phyloP scores from a whole-genome alignment of 2,797 vertebrate genomes.

The Thalassophryne amazonica region DNA sequence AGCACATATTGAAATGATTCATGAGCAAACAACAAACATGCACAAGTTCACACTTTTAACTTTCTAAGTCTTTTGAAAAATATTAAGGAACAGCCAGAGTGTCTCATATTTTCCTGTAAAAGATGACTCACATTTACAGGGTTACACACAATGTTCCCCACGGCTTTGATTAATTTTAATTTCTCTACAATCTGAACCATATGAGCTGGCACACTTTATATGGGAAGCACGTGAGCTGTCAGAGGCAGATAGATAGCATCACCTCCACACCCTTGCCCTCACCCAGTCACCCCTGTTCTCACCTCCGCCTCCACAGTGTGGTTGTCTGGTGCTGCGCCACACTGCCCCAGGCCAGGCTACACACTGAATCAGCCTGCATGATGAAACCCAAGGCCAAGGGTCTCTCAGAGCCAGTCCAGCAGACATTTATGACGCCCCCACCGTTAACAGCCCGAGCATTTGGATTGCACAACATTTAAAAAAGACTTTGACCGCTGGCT shows the following conservation, averaged over 20 bases:
- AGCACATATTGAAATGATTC: too few species aligned
- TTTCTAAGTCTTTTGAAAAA: neutral
- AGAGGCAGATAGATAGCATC: conserved; percentile 81
- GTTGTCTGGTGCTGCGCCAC: conserved; percentile 64
- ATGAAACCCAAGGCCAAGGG: conserved; percentile 82
- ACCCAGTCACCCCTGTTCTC: conserved; percentile 36
- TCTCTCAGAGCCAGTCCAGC: conserved; percentile 71
- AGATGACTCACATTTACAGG: conserved; percentile 9
- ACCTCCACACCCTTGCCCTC: conserved; percentile 41
- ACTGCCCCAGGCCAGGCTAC: conserved; percentile 80
- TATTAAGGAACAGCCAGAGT: neutral
- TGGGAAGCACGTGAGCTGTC: conserved; percentile 82
- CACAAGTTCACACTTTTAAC: neutral
- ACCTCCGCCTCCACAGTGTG: conserved; percentile 85
- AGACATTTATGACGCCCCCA: conserved; percentile 58
- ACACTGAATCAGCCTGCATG: conserved; percentile 82
- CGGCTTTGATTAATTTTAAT: conserved; percentile 9
- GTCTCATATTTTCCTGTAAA: conserved; percentile 1
- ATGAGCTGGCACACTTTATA: conserved; percentile 22
- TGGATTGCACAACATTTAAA: conserved; percentile 22
- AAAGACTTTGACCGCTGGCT: conserved; percentile 1
- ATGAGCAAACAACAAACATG: too few species aligned
- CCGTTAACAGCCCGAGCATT: conserved; percentile 18
- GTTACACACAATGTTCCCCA: neutral
- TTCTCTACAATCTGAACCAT: conserved; percentile 20